Evolutionary conservation across 53 echinoderm and acorn worm species (phyloP).

Genomic region (Patiria pectinifera): DNA sequence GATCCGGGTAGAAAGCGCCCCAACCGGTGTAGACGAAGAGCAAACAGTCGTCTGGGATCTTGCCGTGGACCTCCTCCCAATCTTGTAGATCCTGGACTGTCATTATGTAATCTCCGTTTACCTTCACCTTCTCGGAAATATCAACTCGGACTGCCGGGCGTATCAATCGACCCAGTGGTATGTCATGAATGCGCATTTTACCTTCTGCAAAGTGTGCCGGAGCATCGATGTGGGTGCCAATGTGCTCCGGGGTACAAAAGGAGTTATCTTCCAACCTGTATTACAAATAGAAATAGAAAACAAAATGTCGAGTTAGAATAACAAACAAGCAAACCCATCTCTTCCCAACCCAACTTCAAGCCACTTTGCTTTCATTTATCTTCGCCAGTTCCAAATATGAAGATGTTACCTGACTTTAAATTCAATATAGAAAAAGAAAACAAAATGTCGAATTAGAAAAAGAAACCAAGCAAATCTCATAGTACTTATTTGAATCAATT

Average conservation of each 20-base stretch:
- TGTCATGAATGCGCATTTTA: background rate
- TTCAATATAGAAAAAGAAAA: too few species aligned
- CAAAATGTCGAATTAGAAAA: too few species aligned
- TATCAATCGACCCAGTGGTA: background rate
- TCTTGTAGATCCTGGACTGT: conserved; percentile 15
- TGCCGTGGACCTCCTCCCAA: conserved; percentile 44
- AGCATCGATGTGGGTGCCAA: conserved; percentile 40
- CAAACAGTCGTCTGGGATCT: conserved; percentile 31
- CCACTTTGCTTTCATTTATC: too few species aligned
- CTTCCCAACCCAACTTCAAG: too few species aligned
- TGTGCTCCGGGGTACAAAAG: conserved; percentile 3
- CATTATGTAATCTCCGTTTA: background rate
- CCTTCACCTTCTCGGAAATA: background rate
- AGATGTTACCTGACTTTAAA: too few species aligned
- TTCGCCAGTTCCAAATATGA: too few species aligned
- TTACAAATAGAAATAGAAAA: background rate
- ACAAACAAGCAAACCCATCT: too few species aligned
- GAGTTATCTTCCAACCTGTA: conserved; percentile 15
- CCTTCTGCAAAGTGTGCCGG: conserved; percentile 34
- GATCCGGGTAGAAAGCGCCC: conserved; percentile 44
- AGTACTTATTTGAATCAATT: too few species aligned
- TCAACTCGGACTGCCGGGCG: conserved; percentile 25
- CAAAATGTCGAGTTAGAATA: too few species aligned
- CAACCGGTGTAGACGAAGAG: conserved; percentile 49
- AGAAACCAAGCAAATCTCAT: too few species aligned